A percentile compares a stretch with the other conserved stretches of the same genome.
phyloP scores from a whole-genome alignment of 2,797 vertebrate genomes.

The Uromys caudimaculatus region DNA sequence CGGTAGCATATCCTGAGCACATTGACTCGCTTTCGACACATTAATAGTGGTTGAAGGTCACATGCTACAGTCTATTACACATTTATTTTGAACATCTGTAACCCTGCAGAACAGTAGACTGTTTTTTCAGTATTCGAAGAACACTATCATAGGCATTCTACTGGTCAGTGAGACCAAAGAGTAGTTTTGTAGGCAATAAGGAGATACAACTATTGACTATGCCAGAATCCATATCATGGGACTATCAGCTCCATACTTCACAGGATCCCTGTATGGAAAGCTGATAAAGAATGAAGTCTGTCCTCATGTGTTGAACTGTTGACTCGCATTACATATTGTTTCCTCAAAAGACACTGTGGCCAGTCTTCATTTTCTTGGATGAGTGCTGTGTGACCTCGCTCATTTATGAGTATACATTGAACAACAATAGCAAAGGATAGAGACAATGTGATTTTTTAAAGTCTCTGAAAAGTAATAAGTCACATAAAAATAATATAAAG shows the following conservation, averaged over 20 bases:
- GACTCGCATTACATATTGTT: slow-evolving; percentile 65
- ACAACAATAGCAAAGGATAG: slow-evolving; percentile 51
- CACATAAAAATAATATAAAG: neutral
- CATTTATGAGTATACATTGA: slow-evolving; percentile 67
- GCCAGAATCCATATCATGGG: neutral
- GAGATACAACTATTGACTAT: neutral
- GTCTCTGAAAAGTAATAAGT: neutral
- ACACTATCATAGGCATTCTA: neutral
- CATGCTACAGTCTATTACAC: neutral
- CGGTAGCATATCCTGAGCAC: neutral
- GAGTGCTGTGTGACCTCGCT: slow-evolving; percentile 22
- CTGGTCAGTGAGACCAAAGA: neutral
- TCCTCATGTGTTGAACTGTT: neutral
- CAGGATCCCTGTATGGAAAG: slow-evolving; percentile 74
- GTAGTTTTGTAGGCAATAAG: neutral
- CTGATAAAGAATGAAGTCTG: slow-evolving; percentile 62
- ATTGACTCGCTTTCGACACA: neutral
- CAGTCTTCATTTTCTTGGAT: slow-evolving; percentile 30
- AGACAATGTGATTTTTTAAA: neutral
- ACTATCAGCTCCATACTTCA: neutral
- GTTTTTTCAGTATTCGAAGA: neutral
- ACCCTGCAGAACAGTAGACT: neutral
- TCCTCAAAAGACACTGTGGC: slow-evolving; percentile 71
- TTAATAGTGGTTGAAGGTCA: neutral
- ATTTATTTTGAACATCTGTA: neutral